phyloP scores from a whole-genome alignment of 2,888 invertebrate species.

The Epirrhoe alternata region DNA sequence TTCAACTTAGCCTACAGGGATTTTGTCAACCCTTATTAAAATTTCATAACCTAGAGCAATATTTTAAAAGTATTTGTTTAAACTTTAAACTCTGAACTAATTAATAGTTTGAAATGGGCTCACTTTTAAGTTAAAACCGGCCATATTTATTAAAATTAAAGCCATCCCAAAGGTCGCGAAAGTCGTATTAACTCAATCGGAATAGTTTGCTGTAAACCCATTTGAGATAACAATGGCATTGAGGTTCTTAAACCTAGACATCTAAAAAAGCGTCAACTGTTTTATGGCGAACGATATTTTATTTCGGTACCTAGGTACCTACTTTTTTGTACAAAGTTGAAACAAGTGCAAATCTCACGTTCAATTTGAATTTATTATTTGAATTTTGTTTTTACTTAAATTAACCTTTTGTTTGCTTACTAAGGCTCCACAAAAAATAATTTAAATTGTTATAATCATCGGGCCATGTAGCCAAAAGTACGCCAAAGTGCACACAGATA shows the following conservation, averaged over 20 bases:
- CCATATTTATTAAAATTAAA: slow-evolving; percentile 32
- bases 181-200: slow-evolving; percentile 40
- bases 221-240: slow-evolving; percentile 41
- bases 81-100: slow-evolving; percentile 18
- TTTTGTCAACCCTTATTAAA: background rate
- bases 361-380: no score
- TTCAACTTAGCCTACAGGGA: background rate
- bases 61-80: background rate
- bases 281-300: background rate
- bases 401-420: no score
- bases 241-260: background rate
- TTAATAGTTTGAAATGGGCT: slow-evolving; percentile 22
- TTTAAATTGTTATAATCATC: no score
- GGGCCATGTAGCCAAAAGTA: no score
- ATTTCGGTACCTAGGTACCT: no score
- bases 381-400: no score
- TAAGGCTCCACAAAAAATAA: no score
- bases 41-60: slow-evolving; percentile 3
- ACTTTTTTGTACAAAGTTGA: no score
- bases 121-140: slow-evolving; percentile 21
- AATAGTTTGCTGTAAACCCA: slow-evolving; percentile 42
- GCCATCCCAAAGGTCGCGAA: slow-evolving; percentile 26
- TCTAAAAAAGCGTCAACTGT: background rate
- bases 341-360: no score
- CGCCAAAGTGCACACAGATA: no score